Percentiles rank a stretch among this genome's conserved stretches.
Evolutionary conservation across 1,140 invertebrate genomes (phyloP).

Genomic region (Megalopta genalis): DNA sequence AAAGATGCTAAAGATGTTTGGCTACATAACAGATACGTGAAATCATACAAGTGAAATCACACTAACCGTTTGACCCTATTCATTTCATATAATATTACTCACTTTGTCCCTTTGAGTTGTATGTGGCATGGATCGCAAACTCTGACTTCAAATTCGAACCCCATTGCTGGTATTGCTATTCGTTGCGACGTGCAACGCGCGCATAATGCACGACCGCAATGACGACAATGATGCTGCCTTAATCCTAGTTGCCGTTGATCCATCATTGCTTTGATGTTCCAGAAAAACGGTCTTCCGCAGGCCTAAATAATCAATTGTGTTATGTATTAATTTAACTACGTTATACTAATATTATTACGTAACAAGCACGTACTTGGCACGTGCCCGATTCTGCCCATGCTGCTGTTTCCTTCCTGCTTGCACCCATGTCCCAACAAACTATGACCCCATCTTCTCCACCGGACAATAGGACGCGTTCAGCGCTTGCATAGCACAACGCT

Average conservation of each 20-base stretch:
- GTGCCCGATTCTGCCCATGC: conserved; percentile 96
- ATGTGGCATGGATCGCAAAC: conserved; percentile 96
- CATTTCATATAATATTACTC: conserved; percentile 73
- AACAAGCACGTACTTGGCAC: conserved; percentile 81
- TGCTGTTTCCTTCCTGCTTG: conserved; percentile 93
- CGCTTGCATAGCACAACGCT: conserved; percentile 89
- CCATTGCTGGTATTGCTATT: conserved; percentile 95
- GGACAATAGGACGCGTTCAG: conserved; percentile 92
- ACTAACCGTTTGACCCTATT: not conserved
- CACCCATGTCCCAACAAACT: conserved; percentile 97
- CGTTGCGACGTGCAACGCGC: conserved; percentile 94
- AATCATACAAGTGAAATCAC: conserved; percentile 9
- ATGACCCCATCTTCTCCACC: conserved; percentile 96
- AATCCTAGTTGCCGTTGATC: conserved; percentile 95
- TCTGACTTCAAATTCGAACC: conserved; percentile 98
- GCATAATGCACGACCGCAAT: conserved; percentile 96
- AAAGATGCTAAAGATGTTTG: conserved; percentile 94
- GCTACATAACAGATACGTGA: conserved; percentile 78
- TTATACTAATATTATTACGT: not conserved
- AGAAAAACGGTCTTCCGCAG: conserved; percentile 97
- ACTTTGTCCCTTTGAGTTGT: conserved; percentile 92
- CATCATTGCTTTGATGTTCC: conserved; percentile 99
- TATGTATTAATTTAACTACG: not conserved
- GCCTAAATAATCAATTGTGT: conserved; percentile 80
- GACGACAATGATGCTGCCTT: conserved; percentile 93